Percentiles rank a stretch among this genome's conserved stretches.
These are phyloP conservation scores for Drosophila nannoptera DNA, from an alignment of 1,140 invertebrate species.

Conservation along the genomic window DNA sequence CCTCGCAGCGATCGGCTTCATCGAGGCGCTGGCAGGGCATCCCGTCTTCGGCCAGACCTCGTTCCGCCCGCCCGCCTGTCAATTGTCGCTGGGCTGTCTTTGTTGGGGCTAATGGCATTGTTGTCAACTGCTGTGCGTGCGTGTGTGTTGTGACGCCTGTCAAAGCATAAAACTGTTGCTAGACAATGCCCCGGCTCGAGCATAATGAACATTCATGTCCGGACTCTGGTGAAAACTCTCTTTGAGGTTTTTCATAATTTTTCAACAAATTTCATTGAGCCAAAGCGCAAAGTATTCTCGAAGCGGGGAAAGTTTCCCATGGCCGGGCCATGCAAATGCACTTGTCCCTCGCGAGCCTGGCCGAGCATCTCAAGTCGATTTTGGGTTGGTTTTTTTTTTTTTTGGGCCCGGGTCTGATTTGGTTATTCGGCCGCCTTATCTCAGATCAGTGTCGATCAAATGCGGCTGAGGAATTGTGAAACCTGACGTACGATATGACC, in stretches of 20 bases:
- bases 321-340: slow-evolving; percentile 65
- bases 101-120: slow-evolving; percentile 70
- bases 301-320: slow-evolving; percentile 63
- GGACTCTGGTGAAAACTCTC: slow-evolving; percentile 55
- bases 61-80: slow-evolving; percentile 40
- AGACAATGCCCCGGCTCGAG: slow-evolving; percentile 47
- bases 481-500: slow-evolving; percentile 51
- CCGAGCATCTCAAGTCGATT: background rate
- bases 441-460: slow-evolving; percentile 75
- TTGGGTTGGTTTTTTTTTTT: slow-evolving; percentile 34
- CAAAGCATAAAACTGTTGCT: slow-evolving; percentile 64
- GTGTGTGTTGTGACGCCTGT: slow-evolving; percentile 53
- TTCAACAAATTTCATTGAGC: slow-evolving; percentile 69
- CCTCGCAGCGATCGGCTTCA: no score
- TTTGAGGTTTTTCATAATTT: slow-evolving; percentile 60
- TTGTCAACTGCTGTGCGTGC: slow-evolving; percentile 53
- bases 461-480: slow-evolving; percentile 70
- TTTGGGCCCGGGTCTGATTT: slow-evolving; percentile 38
- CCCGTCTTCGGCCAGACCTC: slow-evolving; percentile 6
- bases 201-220: slow-evolving; percentile 62
- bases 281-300: slow-evolving; percentile 25
- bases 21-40: slow-evolving; percentile 5
- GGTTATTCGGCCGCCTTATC: slow-evolving; percentile 67
- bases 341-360: slow-evolving; percentile 52
- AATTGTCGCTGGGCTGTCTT: slow-evolving; percentile 59